Base-by-base conservation (phyloP, 53 echinoderm and acorn worm species). In the Zoroaster sp. region DNA sequence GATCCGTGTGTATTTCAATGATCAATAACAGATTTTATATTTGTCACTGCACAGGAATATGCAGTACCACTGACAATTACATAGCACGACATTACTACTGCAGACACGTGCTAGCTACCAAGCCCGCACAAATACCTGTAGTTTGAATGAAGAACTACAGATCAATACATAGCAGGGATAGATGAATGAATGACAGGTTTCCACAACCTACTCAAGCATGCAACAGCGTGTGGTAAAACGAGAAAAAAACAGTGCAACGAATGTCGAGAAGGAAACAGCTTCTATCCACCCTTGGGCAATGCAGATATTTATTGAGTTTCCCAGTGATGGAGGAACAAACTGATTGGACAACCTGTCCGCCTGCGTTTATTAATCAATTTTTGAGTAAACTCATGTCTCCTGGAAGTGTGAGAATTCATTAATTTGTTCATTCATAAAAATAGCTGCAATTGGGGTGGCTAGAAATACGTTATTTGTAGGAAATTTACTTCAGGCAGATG, bases 171-270 rank as follows among this genome's bases (percentile, higher is more conserved):
- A 71, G 85, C 70, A 18, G 70, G 85, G 45, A 85, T 31, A 70
- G 85, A 85, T 71, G 85, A 85, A 85, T 85, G 85, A 85, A 85
- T 51, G 85, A 85, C 45, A 70, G 71, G 70, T 71, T 85, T 85
- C 71, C 71, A 85, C 83, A 32, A 66, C 44, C 85, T 85, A 85
- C 85, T 85, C 85, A 85, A 70, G 85, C 85, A 85, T 85, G 85
- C 85, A 85, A 71, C 71, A 71, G 69, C 69, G 69, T 85, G 85
- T 69, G 54, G 46, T 41, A 47, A 85, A 71, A 70, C 85, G 21
- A 41, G 74, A 74, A 41, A 38, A 70, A 43, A 71, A 85, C 33
- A 34, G 43, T 23, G 23, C 35, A 33, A 25, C 35, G 34, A 83
- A 69, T 18, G 69, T 65, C 76, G 20, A 66, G 63, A 59, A 17